These are phyloP conservation scores for Drosophila mercatorum DNA, from an alignment of 2,888 invertebrate genomes.

Conservation along the genomic window DNA sequence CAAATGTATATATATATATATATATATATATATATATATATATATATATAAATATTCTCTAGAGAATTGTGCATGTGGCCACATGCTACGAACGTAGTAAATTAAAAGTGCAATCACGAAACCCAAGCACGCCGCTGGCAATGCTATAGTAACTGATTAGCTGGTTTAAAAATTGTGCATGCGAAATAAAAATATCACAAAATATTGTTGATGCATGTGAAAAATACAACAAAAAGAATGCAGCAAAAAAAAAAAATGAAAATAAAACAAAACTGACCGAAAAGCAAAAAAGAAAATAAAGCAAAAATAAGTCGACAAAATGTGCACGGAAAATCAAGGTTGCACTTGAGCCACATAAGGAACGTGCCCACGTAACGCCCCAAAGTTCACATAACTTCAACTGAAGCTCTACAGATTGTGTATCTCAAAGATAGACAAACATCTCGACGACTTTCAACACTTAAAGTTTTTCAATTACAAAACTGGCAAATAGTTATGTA, in stretches of 20 bases:
- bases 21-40: conserved; percentile 2
- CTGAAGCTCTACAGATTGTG: neutral
- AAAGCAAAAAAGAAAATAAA: too few species aligned
- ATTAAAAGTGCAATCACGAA: conserved; percentile 79
- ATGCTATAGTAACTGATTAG: conserved; percentile 75
- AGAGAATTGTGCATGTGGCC: conserved; percentile 25
- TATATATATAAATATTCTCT: too few species aligned
- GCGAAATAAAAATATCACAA: conserved; percentile 42
- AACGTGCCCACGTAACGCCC: conserved; percentile 61
- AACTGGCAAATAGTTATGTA: neutral
- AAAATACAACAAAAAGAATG: conserved; percentile 42
- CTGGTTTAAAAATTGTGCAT: conserved; percentile 57
- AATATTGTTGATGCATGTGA: conserved; percentile 76
- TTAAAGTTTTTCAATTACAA: neutral
- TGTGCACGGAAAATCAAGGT: conserved; percentile 75
- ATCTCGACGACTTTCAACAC: neutral
- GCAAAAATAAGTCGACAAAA: conserved; percentile 36
- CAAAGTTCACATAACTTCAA: conserved; percentile 41
- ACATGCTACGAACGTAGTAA: conserved; percentile 70
- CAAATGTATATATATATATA: neutral
- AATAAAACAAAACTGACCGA: conserved; percentile 44
- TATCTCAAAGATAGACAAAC: neutral
- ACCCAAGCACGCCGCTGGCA: conserved; percentile 58
- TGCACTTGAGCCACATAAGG: conserved; percentile 62
- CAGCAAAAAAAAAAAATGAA: neutral